These are phyloP conservation scores for Hyperopisus bebe DNA, from an alignment of 2,113 vertebrate genomes.

Conservation along the genomic window DNA sequence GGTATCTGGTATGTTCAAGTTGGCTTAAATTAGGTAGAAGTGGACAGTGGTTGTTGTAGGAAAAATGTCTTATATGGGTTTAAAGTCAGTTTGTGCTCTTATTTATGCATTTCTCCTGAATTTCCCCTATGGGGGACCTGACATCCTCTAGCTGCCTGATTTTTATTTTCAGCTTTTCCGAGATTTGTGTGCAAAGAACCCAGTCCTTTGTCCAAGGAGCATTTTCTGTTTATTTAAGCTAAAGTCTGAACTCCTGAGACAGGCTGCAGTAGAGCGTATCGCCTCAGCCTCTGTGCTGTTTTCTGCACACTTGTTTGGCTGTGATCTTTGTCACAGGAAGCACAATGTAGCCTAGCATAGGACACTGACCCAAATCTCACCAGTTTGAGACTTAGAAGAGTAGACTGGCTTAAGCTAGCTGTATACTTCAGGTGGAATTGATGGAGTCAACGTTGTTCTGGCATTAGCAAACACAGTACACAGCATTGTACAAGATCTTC, in stretches of 20 bases:
- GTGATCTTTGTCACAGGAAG: background rate
- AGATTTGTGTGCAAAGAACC: background rate
- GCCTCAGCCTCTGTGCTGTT: background rate
- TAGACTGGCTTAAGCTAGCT: background rate
- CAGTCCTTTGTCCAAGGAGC: background rate
- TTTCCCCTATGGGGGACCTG: background rate
- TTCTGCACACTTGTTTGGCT: background rate
- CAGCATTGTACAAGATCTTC: too few relatives aligned
- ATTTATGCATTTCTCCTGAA: background rate
- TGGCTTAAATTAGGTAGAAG: conserved; percentile 20
- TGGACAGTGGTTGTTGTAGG: conserved; percentile 15
- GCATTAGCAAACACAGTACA: too few relatives aligned
- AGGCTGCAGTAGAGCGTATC: background rate
- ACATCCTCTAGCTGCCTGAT: background rate
- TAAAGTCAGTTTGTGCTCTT: background rate
- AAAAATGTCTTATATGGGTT: conserved; percentile 30
- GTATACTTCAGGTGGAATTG: background rate
- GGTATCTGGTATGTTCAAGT: conserved; percentile 52
- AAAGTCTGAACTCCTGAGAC: background rate
- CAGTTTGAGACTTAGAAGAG: background rate
- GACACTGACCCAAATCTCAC: background rate
- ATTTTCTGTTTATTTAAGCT: background rate
- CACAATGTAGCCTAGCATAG: background rate
- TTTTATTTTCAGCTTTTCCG: background rate
- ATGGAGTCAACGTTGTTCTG: background rate